These are phyloP conservation scores for Micronycteris hirsuta DNA, from an alignment of 2,113 vertebrate species.

Conservation along the genomic window DNA sequence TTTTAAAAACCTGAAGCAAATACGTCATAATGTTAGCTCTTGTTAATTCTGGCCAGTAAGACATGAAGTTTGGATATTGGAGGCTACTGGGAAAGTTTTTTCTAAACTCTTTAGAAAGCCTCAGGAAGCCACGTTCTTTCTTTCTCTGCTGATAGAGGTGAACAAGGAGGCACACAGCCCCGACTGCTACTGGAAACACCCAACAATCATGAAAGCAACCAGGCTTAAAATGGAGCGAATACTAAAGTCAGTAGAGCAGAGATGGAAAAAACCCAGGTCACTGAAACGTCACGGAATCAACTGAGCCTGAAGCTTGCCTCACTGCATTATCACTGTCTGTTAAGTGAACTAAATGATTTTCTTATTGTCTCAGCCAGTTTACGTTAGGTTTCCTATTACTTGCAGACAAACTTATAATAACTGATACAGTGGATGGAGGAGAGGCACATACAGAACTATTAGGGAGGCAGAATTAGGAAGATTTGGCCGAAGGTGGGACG, in stretches of 20 bases:
- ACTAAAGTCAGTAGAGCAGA: background rate
- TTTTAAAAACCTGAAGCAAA: background rate
- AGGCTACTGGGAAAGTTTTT: constrained; percentile 14
- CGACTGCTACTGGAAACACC: constrained; percentile 3
- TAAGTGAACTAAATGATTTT: background rate
- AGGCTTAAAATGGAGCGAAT: constrained; percentile 36
- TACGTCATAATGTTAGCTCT: background rate
- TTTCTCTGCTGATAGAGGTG: background rate
- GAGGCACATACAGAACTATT: background rate
- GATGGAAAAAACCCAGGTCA: constrained; percentile 12
- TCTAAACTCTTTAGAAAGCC: constrained; percentile 9
- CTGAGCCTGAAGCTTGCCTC: background rate
- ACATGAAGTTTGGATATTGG: background rate
- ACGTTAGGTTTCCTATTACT: background rate
- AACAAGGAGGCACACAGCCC: background rate
- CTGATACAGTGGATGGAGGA: background rate
- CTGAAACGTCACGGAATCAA: background rate
- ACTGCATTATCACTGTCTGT: background rate
- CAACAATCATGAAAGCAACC: background rate
- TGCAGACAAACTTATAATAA: background rate
- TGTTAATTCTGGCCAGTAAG: background rate
- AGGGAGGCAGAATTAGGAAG: background rate
- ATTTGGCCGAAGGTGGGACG: background rate
- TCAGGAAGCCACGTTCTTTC: background rate
- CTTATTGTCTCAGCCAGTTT: background rate